Evolutionary conservation across 2,888 invertebrate genomes (phyloP), one percentile per base, ranked within the genome.

Genomic region (Aphidoletes aphidimyza): DNA sequence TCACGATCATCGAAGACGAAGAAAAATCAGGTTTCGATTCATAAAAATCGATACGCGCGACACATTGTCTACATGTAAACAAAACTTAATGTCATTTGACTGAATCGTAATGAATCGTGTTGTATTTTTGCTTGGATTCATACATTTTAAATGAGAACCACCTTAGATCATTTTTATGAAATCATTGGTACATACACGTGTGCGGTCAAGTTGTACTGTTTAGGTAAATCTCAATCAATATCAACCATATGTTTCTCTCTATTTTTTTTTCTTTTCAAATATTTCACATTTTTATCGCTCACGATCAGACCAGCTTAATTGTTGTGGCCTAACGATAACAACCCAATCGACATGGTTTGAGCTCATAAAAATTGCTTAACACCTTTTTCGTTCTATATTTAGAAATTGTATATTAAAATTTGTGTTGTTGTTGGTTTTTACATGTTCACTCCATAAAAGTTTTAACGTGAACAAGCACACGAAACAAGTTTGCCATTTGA

Each of bases 361-460:
- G 5, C 22, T 2, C 22, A 54, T 69, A 19, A 69, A n/a, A 69
- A 30, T 30, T 69, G n/a, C 30, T 19, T 69, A 2, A 69, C 69
- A 69, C 69, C 69, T 69, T 69, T 69, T 69, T 14, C 69, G 14
- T 69, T 26, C 30, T 69, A 69, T 69, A 69, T 30, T 54, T 54
- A 54, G 26, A 26, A 6, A 54, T 6, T 22, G 14, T 22, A 30
- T n/a, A 69, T 30, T 69, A 3, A 30, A 69, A 69, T 69, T n/a
- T n/a, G n/a, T n/a, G n/a, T n/a, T n/a, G n/a, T n/a, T n/a, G n/a
- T n/a, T n/a, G n/a, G n/a, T n/a, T n/a, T n/a, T n/a, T n/a, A n/a
- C n/a, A n/a, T n/a, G n/a, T n/a, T 69, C 69, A 17, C 3, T 30
- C 34, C 30, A 14, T 69, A 30, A 30, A 69, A 11, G 34, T 54